Evolutionary conservation across 2,888 invertebrate species (phyloP).

Genomic region (Hirtodrosophila histrioides): DNA sequence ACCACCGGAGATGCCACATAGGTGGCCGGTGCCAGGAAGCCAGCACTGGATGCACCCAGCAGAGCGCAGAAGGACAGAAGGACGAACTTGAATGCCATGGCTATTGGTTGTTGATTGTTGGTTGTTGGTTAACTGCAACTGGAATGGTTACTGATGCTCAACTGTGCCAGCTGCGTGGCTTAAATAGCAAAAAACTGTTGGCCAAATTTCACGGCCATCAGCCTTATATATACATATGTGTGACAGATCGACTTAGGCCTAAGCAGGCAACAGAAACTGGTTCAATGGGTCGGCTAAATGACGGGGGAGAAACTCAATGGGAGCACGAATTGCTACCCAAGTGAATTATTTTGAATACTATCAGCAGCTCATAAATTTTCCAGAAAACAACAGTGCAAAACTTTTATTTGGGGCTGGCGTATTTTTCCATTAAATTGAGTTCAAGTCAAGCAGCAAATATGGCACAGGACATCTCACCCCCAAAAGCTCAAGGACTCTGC

Average conservation of each 20-base stretch:
- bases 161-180: conserved; percentile 35
- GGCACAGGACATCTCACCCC: conserved; percentile 38
- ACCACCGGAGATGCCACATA: conserved; percentile 65
- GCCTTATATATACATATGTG: conserved; percentile 40
- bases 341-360: conserved; percentile 76
- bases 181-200: conserved; percentile 59
- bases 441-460: conserved; percentile 82
- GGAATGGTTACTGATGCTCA: conserved; percentile 61
- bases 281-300: conserved; percentile 55
- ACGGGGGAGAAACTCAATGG: not conserved
- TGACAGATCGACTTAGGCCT: conserved; percentile 71
- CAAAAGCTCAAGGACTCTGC: conserved; percentile 32
- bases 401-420: conserved; percentile 70
- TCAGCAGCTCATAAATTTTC: conserved; percentile 74
- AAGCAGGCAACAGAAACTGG: conserved; percentile 61
- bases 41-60: conserved; percentile 87
- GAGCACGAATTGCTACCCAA: conserved; percentile 12
- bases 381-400: conserved; percentile 48
- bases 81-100: conserved; percentile 85
- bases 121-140: conserved; percentile 42
- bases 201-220: conserved; percentile 68
- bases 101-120: conserved; percentile 2
- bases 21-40: conserved; percentile 83
- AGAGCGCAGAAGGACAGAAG: conserved; percentile 86
- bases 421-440: conserved; percentile 84